These are phyloP conservation scores for Aquatica leii DNA, from an alignment of 2,888 invertebrate genomes.

Conservation along the genomic window DNA sequence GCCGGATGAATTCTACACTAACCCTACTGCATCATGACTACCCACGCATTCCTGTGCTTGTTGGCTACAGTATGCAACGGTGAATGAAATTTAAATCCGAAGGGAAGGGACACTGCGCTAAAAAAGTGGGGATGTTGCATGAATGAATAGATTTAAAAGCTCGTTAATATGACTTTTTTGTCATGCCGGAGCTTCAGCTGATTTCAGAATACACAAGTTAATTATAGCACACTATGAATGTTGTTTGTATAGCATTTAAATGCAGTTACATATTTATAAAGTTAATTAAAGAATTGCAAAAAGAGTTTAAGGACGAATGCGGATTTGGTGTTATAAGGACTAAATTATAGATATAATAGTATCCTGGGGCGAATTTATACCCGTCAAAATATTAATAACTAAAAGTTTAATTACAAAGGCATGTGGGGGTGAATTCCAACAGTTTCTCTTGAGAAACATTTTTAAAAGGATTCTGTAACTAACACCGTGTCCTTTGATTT, in stretches of 20 bases:
- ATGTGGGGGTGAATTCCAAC: too few relatives aligned
- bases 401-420: too few relatives aligned
- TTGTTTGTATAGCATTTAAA: conserved; percentile 1
- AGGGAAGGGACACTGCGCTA: conserved; percentile 23
- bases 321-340: too few relatives aligned
- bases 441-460: too few relatives aligned
- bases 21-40: conserved; percentile 15
- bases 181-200: conserved; percentile 23
- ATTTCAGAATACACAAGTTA: conserved; percentile 22
- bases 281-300: conserved; percentile 1
- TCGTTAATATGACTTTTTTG: conserved; percentile 23
- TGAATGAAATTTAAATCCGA: conserved; percentile 31
- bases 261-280: conserved; percentile 2
- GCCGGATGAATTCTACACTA: conserved; percentile 18
- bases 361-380: too few relatives aligned
- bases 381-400: too few relatives aligned
- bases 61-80: conserved; percentile 15
- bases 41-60: conserved; percentile 17
- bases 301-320: too few relatives aligned
- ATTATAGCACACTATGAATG: conserved; percentile 13
- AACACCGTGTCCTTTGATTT: too few relatives aligned
- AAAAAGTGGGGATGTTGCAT: conserved; percentile 33
- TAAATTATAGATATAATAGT: too few relatives aligned
- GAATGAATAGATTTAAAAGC: conserved; percentile 35
- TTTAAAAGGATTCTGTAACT: too few relatives aligned